phyloP scores from a whole-genome alignment of 2,888 invertebrate species.

The Xestia rhomboidea region DNA sequence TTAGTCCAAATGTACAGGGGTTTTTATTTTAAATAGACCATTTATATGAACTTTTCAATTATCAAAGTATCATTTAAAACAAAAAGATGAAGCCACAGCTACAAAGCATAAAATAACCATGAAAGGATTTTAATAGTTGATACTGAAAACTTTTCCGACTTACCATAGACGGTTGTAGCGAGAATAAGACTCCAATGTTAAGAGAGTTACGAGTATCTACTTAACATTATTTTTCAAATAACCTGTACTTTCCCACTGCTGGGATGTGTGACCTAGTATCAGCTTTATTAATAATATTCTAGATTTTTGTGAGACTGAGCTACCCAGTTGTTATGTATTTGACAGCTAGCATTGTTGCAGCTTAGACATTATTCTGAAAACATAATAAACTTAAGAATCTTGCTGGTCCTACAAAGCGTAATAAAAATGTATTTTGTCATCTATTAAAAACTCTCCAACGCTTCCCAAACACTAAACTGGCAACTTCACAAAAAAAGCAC shows the following conservation, averaged over 20 bases:
- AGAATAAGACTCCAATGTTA: neutral
- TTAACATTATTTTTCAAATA: neutral
- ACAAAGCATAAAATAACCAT: neutral
- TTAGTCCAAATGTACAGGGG: too few relatives aligned
- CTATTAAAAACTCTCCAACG: slow-evolving; percentile 48
- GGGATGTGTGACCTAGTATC: neutral
- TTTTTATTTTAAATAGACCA: neutral
- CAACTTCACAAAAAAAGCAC: slow-evolving; percentile 51
- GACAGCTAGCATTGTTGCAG: neutral
- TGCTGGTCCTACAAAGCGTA: slow-evolving; percentile 16
- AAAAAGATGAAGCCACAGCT: too few relatives aligned
- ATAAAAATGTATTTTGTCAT: slow-evolving; percentile 31
- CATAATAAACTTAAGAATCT: neutral
- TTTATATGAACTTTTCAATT: neutral
- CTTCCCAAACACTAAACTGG: slow-evolving; percentile 50
- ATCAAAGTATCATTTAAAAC: neutral
- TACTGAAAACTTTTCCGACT: neutral
- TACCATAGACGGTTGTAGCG: neutral
- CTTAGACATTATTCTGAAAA: neutral
- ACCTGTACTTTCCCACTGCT: neutral
- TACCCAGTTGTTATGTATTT: neutral
- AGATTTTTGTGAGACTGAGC: neutral
- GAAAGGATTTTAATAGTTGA: neutral
- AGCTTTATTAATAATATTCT: neutral
- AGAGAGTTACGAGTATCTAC: too few relatives aligned